Evolutionary conservation across 2,888 invertebrate genomes (phyloP).

Genomic region (Nomada hirtipes): DNA sequence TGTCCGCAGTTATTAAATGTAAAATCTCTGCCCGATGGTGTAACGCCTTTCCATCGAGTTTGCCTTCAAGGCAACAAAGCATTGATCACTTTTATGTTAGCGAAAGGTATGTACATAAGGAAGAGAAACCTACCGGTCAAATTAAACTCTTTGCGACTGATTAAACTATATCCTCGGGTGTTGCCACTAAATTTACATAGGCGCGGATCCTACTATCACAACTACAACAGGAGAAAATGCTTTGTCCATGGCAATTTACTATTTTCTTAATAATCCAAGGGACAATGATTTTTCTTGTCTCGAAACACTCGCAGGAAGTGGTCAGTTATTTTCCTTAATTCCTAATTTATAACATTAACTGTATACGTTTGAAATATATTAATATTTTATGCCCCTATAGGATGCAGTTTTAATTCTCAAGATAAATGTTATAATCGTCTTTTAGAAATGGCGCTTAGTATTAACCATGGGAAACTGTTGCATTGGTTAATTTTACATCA

Average conservation of each 20-base stretch:
- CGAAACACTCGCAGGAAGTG: conserved; percentile 39
- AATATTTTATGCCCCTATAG: conserved; percentile 21
- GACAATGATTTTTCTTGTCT: conserved; percentile 54
- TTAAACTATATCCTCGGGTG: background rate
- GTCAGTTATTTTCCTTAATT: conserved; percentile 27
- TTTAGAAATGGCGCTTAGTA: conserved; percentile 35
- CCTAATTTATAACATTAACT: conserved; percentile 3
- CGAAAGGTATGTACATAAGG: conserved; percentile 46
- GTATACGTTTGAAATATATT: background rate
- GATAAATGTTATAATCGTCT: conserved; percentile 40
- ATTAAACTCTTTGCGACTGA: background rate
- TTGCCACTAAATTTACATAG: conserved; percentile 24
- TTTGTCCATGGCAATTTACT: conserved; percentile 54
- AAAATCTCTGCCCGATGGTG: conserved; percentile 26
- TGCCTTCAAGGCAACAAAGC: conserved; percentile 50
- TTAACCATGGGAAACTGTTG: conserved; percentile 43
- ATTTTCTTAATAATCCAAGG: conserved; percentile 45
- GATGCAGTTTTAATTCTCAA: conserved; percentile 39
- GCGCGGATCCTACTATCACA: conserved; percentile 51
- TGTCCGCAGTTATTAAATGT: conserved; percentile 60
- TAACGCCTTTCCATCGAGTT: conserved; percentile 61
- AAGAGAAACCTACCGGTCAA: background rate
- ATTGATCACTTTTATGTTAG: conserved; percentile 61
- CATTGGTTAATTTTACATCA: conserved; percentile 54
- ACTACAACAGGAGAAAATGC: conserved; percentile 57